Evolutionary conservation across 1,140 invertebrate species (phyloP).

Genomic region (Mactra quadrangularis): DNA sequence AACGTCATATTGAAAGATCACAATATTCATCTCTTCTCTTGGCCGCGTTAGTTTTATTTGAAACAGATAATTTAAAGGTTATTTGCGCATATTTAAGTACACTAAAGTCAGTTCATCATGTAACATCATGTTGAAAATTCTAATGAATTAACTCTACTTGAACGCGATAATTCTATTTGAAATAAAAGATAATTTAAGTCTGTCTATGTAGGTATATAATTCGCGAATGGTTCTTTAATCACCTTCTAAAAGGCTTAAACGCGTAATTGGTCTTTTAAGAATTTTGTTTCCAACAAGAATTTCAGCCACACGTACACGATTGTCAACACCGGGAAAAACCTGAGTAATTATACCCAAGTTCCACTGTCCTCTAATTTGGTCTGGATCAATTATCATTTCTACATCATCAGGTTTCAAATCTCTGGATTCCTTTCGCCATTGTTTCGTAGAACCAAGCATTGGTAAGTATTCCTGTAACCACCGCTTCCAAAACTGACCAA

Average conservation of each 20-base stretch:
- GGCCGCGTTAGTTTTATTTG: too few relatives aligned
- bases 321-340: conserved; percentile 2
- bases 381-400: conserved; percentile 20
- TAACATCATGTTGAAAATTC: too few relatives aligned
- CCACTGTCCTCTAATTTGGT: conserved; percentile 8
- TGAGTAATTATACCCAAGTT: background rate
- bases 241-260: conserved; percentile 29
- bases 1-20: too few relatives aligned
- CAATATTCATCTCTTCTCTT: too few relatives aligned
- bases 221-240: too few relatives aligned
- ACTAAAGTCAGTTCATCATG: too few relatives aligned
- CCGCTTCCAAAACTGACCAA: conserved; percentile 54
- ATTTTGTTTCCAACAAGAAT: background rate
- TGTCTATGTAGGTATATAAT: too few relatives aligned
- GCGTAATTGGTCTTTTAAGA: conserved; percentile 6
- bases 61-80: too few relatives aligned
- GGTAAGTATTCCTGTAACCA: conserved; percentile 55
- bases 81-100: too few relatives aligned
- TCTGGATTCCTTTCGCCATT: conserved; percentile 2
- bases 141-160: too few relatives aligned
- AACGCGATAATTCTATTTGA: too few relatives aligned
- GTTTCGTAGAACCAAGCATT: background rate
- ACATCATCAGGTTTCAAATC: conserved; percentile 36
- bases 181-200: too few relatives aligned
- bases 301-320: background rate